A percentile compares a stretch with the other conserved stretches of the same genome.
Evolutionary conservation across 2,113 vertebrate species (phyloP).

Genomic region (Phoenicopterus ruber): DNA sequence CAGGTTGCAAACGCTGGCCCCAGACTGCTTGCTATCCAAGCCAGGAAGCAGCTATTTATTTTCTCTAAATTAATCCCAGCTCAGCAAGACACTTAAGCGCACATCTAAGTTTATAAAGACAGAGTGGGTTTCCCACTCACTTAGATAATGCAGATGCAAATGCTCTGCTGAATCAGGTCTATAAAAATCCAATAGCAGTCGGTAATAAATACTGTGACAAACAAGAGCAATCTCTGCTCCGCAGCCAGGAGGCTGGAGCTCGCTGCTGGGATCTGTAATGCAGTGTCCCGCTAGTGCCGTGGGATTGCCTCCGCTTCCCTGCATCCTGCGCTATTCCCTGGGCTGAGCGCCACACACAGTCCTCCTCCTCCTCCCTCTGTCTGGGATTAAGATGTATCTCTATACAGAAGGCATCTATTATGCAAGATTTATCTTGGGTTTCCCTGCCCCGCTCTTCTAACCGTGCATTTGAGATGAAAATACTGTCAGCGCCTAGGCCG

Average conservation of each 20-base stretch:
- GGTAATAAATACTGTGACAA: not conserved
- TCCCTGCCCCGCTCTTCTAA: not conserved
- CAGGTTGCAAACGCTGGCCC: not conserved
- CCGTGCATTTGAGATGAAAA: not conserved
- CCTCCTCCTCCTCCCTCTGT: not conserved
- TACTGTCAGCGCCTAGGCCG: not conserved
- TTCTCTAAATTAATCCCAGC: slow-evolving; percentile 21
- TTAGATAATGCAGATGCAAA: slow-evolving; percentile 18
- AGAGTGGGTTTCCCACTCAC: not conserved
- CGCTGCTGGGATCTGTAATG: not conserved
- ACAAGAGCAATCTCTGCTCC: not conserved
- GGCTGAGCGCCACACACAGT: not conserved
- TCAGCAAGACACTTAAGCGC: slow-evolving; percentile 13
- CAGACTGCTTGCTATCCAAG: not conserved
- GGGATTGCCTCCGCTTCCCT: not conserved
- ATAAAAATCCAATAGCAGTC: not conserved
- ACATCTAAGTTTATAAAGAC: not conserved
- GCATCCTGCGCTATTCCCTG: fast-evolving
- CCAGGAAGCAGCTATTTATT: not conserved
- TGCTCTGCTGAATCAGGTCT: not conserved
- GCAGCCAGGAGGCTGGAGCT: not conserved
- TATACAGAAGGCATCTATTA: not conserved
- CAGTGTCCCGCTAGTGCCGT: fast-evolving
- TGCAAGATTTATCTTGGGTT: not conserved
- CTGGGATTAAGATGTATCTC: not conserved